Base-by-base conservation (phyloP, 2,888 invertebrate species). In the Nycteola revayana region DNA sequence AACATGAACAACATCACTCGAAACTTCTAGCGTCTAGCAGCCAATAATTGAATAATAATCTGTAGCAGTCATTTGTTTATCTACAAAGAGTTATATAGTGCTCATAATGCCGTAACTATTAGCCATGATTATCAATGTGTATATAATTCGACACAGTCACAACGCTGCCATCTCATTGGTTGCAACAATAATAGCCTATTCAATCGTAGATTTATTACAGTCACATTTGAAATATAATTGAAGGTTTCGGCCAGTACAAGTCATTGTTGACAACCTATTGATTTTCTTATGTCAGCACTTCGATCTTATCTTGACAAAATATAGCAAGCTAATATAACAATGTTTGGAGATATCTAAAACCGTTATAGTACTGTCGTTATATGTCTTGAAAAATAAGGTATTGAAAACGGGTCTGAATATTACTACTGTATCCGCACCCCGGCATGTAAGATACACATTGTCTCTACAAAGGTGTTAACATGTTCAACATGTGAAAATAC, bases 401-500 rank as follows among this genome's bases (percentile, higher is more conserved):
- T n/a, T n/a, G n/a, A n/a, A n/a, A n/a, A n/a, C n/a, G n/a, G n/a
- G n/a, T n/a, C n/a, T n/a, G n/a, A 14, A 14, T 5, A 14, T 2
- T 14, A 5, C 14, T 3, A 14, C 5, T 14, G 14, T 14, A 20
- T 42, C 10, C 42, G 36, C 36, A 26, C 39, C 37, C 30, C 36
- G 36, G 41, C 41, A 37, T 3, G 14, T 39, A 42, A 28, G 36
- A 10, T 38, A 23, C 29, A 30, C 36, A 39, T 41, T 42, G 29
- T 36, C 37, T 51, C 58, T 46, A 57, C 42, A 47, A 53, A 70
- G 65, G 69, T 69, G 67, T 60, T 64, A 72, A 70, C 62, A 59
- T 64, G 70, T 61, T 58, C 65, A 63, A 42, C 61, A 69, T 66
- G 70, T 62, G 72, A 71, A 68, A 70, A 74, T 69, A 67, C 68